Base-by-base conservation (phyloP, 2,888 invertebrate species). In the Scrobipalpa atriplicella region DNA sequence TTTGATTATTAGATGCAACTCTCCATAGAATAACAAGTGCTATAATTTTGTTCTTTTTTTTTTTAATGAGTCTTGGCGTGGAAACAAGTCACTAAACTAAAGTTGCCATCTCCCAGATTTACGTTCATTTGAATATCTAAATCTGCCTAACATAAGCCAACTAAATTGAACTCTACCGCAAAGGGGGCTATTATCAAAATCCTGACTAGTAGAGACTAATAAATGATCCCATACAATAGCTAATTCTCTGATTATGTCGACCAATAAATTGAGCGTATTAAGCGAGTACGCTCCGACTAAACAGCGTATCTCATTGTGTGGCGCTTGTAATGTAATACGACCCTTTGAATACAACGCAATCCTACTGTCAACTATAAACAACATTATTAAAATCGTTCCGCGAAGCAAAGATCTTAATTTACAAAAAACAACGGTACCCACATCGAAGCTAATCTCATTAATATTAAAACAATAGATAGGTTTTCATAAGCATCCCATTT, bases 401-500 rank as follows among this genome's bases (percentile, higher is more conserved):
- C 43, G 73, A 73, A 75, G 67, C 67, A 75, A 73, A 66, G 69
- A 70, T 79, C 78, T 82, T 80, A 78, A 82, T 82, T 83, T 78
- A 79, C 75, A 79, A 82, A 80, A 80, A 81, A 75, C 70, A 65
- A 67, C 38, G 38, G 58, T 69, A 67, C 68, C 67, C 61, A 74
- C 74, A 73, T 70, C 74, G 69, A 75, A 74, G 71, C 71, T 78
- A 75, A 79, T 81, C 78, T 79, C 75, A 76, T 79, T 83, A 75
- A 78, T 82, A 80, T 80, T 77, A 74, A 82, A 82, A 83, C 83
- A 84, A 83, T 80, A 78, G 78, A 77, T 77, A 77, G 71, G 71
- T 78, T 80, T 79, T 79, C 79, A 78, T 79, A 72, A 74, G 72
- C 74, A 78, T 84, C 82, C 78, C 81, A 84, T 86, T 86, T 84